A percentile compares a stretch with the other conserved stretches of the same genome.
Evolutionary conservation across 1,140 invertebrate genomes (phyloP).

Genomic region (Acromyrmex heyeri): DNA sequence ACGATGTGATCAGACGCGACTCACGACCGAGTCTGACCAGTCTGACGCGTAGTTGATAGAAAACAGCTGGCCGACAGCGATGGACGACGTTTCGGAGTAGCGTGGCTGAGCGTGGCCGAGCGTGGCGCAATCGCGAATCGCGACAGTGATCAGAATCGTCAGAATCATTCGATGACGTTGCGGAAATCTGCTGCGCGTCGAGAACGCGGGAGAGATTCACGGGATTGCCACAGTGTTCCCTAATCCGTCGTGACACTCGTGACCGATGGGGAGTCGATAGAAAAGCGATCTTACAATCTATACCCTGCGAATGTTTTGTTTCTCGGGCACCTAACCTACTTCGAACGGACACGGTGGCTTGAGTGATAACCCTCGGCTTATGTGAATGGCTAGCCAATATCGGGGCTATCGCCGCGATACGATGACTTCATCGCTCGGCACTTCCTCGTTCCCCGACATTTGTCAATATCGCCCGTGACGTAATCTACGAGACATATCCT

Average conservation of each 20-base stretch:
- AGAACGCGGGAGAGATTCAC: neutral
- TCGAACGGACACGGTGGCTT: constrained; percentile 12
- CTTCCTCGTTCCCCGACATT: constrained; percentile 67
- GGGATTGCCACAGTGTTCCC: neutral
- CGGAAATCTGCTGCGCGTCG: neutral
- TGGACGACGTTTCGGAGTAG: neutral
- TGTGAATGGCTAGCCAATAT: neutral
- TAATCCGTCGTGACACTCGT: neutral
- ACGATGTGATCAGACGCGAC: neutral
- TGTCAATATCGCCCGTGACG: constrained; percentile 55
- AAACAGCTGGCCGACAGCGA: constrained; percentile 33
- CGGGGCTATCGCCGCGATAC: constrained; percentile 23
- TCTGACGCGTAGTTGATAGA: neutral
- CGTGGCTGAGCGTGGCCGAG: too few relatives aligned
- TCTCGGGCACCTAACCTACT: constrained; percentile 66
- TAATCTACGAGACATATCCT: constrained; percentile 11
- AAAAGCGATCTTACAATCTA: neutral
- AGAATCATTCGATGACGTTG: constrained; percentile 26
- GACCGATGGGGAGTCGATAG: neutral
- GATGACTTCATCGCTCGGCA: constrained; percentile 59
- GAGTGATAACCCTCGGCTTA: constrained; percentile 56
- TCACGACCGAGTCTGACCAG: too few relatives aligned
- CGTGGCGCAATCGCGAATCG: neutral
- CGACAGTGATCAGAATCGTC: neutral
- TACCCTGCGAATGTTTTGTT: constrained; percentile 53